These are phyloP conservation scores for Ptychochromis oligacanthus DNA, from an alignment of 2,113 vertebrate genomes.

Conservation along the genomic window DNA sequence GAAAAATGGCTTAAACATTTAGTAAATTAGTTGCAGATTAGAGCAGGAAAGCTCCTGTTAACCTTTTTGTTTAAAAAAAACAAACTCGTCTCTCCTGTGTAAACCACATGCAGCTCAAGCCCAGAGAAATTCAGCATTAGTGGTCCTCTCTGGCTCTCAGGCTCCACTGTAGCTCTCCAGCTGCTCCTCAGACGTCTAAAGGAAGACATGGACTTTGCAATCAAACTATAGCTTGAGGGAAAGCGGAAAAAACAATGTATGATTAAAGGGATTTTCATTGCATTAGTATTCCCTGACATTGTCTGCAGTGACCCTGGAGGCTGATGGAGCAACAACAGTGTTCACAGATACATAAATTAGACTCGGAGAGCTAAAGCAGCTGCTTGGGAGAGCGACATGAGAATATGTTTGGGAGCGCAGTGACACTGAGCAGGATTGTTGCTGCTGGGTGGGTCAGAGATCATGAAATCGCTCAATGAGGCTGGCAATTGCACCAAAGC, in stretches of 20 bases:
- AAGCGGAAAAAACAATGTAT: constrained; percentile 40
- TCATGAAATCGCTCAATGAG: background rate
- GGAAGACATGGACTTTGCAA: constrained; percentile 19
- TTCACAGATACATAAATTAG: constrained; percentile 50
- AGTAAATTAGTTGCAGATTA: too few relatives aligned
- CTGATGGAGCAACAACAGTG: constrained; percentile 27
- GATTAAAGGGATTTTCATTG: constrained; percentile 66
- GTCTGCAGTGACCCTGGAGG: constrained; percentile 48
- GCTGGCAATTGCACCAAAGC: background rate
- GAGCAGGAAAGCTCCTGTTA: background rate
- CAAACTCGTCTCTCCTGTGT: background rate
- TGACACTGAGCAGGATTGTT: background rate
- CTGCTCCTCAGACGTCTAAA: constrained; percentile 10
- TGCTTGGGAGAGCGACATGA: background rate
- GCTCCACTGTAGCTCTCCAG: background rate
- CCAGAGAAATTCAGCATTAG: background rate
- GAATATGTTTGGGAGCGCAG: background rate
- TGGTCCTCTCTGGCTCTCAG: background rate
- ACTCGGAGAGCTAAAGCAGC: constrained; percentile 34
- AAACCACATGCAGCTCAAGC: background rate
- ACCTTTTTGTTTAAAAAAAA: too few relatives aligned
- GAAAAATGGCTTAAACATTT: too few relatives aligned
- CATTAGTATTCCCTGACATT: constrained; percentile 53
- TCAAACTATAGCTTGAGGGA: constrained; percentile 44
- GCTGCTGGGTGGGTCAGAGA: background rate